Evolutionary conservation across 2,888 invertebrate species (phyloP).

Genomic region (Oscheius sp.): DNA sequence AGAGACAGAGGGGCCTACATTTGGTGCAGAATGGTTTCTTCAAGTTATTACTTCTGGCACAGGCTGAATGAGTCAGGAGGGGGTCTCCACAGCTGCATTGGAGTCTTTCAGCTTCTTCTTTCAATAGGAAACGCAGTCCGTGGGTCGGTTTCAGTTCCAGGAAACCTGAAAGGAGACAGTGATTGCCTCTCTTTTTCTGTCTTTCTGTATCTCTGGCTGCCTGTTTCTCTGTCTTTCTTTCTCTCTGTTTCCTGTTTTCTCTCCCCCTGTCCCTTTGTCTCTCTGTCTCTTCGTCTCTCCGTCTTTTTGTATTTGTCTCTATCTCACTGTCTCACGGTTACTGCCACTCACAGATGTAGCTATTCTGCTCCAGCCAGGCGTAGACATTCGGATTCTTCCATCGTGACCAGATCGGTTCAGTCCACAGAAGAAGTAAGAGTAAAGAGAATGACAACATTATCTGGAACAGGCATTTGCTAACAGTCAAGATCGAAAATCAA

Average conservation of each 20-base stretch:
- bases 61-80: constrained; percentile 29
- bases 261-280: too few relatives aligned
- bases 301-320: too few relatives aligned
- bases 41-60: constrained; percentile 20
- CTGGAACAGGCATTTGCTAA: too few relatives aligned
- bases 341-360: constrained; percentile 37
- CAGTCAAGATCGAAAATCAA: too few relatives aligned
- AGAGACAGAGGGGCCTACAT: background rate
- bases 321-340: too few relatives aligned
- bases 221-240: too few relatives aligned
- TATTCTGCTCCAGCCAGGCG: constrained; percentile 36
- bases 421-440: background rate
- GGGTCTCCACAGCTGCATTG: constrained; percentile 39
- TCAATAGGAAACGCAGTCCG: constrained; percentile 25
- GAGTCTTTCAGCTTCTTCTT: constrained; percentile 16
- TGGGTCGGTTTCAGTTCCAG: constrained; percentile 8
- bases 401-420: background rate
- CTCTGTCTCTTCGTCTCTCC: too few relatives aligned
- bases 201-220: too few relatives aligned
- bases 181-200: too few relatives aligned
- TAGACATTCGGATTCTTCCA: constrained; percentile 32
- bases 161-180: constrained; percentile 8
- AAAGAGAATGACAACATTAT: background rate
- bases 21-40: constrained; percentile 13
- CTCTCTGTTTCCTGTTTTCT: too few relatives aligned